Conservation (phyloP, 2,797 vertebrate genomes). For the Cynodonichthys magdalenae region DNA sequence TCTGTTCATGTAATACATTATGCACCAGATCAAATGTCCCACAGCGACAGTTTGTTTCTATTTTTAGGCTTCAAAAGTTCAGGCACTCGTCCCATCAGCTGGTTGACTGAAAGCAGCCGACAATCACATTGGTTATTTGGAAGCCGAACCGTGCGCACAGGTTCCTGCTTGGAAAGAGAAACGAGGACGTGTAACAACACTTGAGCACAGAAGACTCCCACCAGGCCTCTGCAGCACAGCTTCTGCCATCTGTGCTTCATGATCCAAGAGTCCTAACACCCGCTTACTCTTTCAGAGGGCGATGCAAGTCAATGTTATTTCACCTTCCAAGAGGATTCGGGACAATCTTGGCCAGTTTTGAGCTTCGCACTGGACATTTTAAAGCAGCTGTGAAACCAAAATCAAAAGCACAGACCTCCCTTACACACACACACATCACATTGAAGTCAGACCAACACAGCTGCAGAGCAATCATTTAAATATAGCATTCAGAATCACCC, state of each 20-base stretch:
- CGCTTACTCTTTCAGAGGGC: conserved; percentile 16
- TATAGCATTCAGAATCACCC: not conserved
- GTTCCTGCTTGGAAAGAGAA: conserved; percentile 64
- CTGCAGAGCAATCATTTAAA: no score
- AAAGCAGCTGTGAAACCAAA: conserved; percentile 31
- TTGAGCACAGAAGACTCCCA: conserved; percentile 31
- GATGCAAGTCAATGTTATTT: conserved; percentile 17
- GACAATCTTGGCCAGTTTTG: conserved; percentile 19
- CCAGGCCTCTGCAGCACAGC: conserved; percentile 39
- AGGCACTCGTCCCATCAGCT: conserved; percentile 52
- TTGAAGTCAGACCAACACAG: not conserved
- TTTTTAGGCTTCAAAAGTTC: conserved; percentile 61
- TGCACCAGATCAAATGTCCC: conserved; percentile 55
- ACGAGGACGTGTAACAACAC: conserved; percentile 49
- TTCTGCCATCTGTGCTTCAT: conserved; percentile 39
- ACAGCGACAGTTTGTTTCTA: conserved; percentile 50
- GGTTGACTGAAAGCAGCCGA: conserved; percentile 38
- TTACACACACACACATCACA: no score
- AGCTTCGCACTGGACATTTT: conserved; percentile 20
- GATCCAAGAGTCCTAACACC: conserved; percentile 30
- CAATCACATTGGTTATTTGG: conserved; percentile 42
- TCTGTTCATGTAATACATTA: no score
- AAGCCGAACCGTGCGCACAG: conserved; percentile 47
- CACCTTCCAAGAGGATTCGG: conserved; percentile 15
- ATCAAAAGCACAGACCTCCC: conserved; percentile 21